phyloP scores from a whole-genome alignment of 2,113 vertebrate genomes.

The Nothobranchius kuhntae region DNA sequence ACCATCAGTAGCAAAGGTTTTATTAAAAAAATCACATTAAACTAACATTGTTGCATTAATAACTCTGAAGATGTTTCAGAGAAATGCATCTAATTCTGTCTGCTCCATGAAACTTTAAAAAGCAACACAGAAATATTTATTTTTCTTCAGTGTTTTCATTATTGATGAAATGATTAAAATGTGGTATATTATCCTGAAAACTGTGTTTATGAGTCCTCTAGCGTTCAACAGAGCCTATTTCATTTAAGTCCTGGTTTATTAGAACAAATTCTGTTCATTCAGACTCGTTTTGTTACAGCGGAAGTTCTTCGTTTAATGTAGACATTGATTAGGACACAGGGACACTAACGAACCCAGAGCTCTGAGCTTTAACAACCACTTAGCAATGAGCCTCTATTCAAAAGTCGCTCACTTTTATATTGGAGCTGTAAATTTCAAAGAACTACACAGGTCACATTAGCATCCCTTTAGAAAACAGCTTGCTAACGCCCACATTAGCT shows the following conservation, averaged over 20 bases:
- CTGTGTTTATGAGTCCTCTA: constrained; percentile 69
- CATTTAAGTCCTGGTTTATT: constrained; percentile 32
- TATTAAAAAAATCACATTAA: not conserved
- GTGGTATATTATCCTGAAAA: constrained; percentile 52
- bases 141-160: constrained; percentile 30
- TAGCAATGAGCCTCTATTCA: constrained; percentile 51
- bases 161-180: constrained; percentile 37
- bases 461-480: constrained; percentile 37
- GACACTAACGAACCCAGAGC: constrained; percentile 63
- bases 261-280: constrained; percentile 3
- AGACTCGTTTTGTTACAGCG: constrained; percentile 43
- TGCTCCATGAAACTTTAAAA: not conserved
- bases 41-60: not conserved
- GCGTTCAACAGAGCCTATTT: constrained; percentile 60
- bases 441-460: constrained; percentile 35
- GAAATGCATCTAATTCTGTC: not conserved
- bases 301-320: constrained; percentile 58
- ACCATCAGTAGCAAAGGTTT: not conserved
- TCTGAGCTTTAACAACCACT: constrained; percentile 65
- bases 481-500: constrained; percentile 17
- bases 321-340: constrained; percentile 61
- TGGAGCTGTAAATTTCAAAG: constrained; percentile 64
- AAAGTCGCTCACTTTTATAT: constrained; percentile 59
- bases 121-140: not conserved
- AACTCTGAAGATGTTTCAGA: not conserved